Conservation (phyloP, 2,113 vertebrate genomes). For the Galeopterus variegatus region DNA sequence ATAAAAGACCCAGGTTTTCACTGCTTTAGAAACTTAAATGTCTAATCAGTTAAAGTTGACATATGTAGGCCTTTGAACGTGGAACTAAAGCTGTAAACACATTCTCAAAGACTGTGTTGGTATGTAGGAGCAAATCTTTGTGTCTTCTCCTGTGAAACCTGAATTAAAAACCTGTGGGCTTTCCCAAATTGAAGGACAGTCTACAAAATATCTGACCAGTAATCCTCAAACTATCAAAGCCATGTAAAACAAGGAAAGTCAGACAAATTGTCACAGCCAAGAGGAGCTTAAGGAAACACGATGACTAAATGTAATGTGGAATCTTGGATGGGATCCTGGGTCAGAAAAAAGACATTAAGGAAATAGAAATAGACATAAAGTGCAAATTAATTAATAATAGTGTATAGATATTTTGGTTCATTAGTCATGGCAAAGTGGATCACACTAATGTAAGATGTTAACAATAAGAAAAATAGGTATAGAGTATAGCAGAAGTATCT, state of each 20-base stretch:
- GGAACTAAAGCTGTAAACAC: background rate
- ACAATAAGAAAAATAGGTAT: background rate
- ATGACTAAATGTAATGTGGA: background rate
- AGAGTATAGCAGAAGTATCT: background rate
- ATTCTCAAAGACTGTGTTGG: background rate
- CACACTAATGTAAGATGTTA: background rate
- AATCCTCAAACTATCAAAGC: background rate
- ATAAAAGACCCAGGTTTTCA: background rate
- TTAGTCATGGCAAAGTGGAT: background rate
- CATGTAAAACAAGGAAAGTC: background rate
- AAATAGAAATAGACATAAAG: slow-evolving; percentile 27
- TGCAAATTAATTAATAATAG: background rate
- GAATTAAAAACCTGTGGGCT: background rate
- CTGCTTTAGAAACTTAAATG: background rate
- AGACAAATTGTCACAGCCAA: background rate
- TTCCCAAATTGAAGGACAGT: background rate
- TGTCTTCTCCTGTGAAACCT: background rate
- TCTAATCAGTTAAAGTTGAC: background rate
- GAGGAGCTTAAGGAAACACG: background rate
- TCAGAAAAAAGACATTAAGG: background rate
- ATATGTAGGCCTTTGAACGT: background rate
- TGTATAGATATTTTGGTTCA: background rate
- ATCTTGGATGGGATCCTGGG: background rate
- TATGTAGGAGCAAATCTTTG: background rate
- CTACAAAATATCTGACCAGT: background rate